phyloP scores from a whole-genome alignment of 2,797 vertebrate species.

The Macroramphosus scolopax region DNA sequence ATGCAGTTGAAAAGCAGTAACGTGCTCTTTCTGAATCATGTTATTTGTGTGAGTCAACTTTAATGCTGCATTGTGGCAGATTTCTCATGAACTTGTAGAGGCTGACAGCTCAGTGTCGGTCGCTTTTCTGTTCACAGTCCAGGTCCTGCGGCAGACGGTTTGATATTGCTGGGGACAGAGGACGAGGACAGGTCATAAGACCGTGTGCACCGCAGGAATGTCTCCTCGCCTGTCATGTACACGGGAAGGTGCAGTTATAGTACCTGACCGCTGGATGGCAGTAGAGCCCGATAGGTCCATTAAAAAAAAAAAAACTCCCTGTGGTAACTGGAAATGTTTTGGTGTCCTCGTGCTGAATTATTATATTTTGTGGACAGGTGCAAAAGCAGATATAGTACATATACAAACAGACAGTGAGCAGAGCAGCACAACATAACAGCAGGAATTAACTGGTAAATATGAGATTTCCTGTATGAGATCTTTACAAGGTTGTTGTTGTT shows the following conservation, averaged over 20 bases:
- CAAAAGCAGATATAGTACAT: no score
- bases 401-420: no score
- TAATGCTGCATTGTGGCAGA: conserved; percentile 17
- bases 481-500: no score
- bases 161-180: conserved; percentile 33
- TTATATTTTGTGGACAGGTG: no score
- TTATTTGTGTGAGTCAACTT: conserved; percentile 35
- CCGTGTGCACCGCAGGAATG: conserved; percentile 65
- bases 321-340: not conserved
- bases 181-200: conserved; percentile 52
- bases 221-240: conserved; percentile 30
- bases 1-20: not conserved
- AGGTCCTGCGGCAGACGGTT: conserved; percentile 17
- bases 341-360: not conserved
- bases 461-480: no score
- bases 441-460: no score
- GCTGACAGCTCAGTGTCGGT: not conserved
- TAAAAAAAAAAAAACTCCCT: conserved; percentile 1
- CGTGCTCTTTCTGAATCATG: not conserved
- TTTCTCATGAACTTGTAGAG: conserved; percentile 17
- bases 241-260: conserved; percentile 8
- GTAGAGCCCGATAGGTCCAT: conserved; percentile 3
- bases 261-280: conserved; percentile 60
- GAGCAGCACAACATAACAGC: no score
- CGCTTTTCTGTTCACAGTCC: conserved; percentile 4